A percentile compares a stretch with the other conserved stretches of the same genome.
phyloP scores from a whole-genome alignment of 1,140 invertebrate genomes.

The Contarinia nasturtii region DNA sequence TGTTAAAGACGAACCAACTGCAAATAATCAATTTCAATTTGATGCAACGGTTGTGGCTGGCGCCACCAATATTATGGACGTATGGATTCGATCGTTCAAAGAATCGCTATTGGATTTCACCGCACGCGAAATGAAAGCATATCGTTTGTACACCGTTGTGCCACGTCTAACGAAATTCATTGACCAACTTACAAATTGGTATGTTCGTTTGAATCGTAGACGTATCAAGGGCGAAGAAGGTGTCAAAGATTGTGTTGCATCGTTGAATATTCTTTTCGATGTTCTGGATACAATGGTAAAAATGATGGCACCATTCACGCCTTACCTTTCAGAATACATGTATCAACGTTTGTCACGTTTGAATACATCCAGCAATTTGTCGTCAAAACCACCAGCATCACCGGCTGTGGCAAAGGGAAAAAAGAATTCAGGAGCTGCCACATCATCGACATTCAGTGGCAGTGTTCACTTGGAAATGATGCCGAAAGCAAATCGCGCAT shows the following conservation, averaged over 20 bases:
- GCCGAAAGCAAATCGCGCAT: constrained; percentile 42
- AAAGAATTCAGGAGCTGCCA: constrained; percentile 8
- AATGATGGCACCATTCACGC: constrained; percentile 94
- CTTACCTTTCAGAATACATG: constrained; percentile 91
- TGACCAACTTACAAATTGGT: constrained; percentile 97
- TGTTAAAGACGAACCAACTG: constrained; percentile 40
- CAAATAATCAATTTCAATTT: constrained; percentile 5
- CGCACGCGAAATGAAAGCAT: constrained; percentile 82
- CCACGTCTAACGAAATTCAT: constrained; percentile 89
- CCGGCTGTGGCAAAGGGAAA: not conserved
- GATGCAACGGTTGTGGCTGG: constrained; percentile 13
- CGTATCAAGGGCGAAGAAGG: constrained; percentile 76
- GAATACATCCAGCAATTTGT: constrained; percentile 7
- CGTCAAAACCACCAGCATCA: not conserved
- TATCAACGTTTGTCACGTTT: constrained; percentile 66
- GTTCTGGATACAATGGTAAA: constrained; percentile 79
- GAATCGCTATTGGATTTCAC: constrained; percentile 82
- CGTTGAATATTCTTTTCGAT: constrained; percentile 72
- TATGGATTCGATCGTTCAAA: constrained; percentile 93
- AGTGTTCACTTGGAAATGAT: constrained; percentile 75
- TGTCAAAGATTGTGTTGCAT: constrained; percentile 58
- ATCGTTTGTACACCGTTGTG: constrained; percentile 88
- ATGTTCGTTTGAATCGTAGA: constrained; percentile 90
- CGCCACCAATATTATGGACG: constrained; percentile 78
- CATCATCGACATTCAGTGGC: constrained; percentile 21